These are phyloP conservation scores for Microplitis manilae DNA, from an alignment of 2,888 invertebrate species.

Conservation along the genomic window DNA sequence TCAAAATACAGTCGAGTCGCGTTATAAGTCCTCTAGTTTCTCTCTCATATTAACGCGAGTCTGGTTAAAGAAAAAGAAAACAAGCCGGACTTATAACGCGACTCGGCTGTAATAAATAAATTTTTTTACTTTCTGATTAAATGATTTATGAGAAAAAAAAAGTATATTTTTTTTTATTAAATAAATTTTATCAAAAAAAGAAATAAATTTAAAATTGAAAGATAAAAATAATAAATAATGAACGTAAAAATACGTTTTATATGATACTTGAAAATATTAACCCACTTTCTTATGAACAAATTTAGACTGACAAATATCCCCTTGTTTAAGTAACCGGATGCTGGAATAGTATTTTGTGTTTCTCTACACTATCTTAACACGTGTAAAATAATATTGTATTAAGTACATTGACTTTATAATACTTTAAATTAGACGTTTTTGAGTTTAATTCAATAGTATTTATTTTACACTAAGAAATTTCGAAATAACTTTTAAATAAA, in stretches of 20 bases:
- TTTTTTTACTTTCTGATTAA: too few relatives aligned
- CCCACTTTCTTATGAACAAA: conserved; percentile 22
- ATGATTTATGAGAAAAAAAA: background rate
- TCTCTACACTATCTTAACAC: background rate
- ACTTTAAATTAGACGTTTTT: background rate
- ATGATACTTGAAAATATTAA: conserved; percentile 5
- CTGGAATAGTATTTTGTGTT: background rate
- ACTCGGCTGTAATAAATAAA: too few relatives aligned
- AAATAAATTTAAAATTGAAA: background rate
- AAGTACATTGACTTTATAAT: background rate
- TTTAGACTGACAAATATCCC: conserved; percentile 5
- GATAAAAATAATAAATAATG: background rate
- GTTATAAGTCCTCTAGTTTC: too few relatives aligned
- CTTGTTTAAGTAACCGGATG: background rate
- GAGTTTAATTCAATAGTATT: background rate
- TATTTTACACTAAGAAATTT: background rate
- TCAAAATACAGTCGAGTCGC: too few relatives aligned
- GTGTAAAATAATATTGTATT: background rate
- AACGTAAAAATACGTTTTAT: background rate
- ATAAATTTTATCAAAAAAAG: background rate
- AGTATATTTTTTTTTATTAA: too few relatives aligned
- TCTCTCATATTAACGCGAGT: too few relatives aligned
- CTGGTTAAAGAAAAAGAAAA: too few relatives aligned
- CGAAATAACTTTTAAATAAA: background rate
- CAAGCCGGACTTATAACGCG: too few relatives aligned